Evolutionary conservation across 2,113 vertebrate species (phyloP), one percentile per base, ranked within the genome.

Genomic region (Scopus umbretta): DNA sequence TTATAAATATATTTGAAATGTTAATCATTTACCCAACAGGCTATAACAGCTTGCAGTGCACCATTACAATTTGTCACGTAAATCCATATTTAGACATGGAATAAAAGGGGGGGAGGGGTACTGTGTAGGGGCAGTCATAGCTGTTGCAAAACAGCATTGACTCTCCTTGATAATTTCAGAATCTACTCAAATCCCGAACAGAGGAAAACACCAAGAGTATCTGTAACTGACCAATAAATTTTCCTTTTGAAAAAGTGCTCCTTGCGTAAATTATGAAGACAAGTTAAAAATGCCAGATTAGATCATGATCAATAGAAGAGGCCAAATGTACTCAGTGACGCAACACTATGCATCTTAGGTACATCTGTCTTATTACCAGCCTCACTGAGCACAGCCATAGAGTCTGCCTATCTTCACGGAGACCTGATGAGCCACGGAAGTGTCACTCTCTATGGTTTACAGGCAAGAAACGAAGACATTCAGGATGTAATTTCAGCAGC

Each of bases 1-100:
- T 95, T 97, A 95, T 65, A 95, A 97, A 95, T 92, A 78, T 89
- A 95, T 96, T 94, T 97, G 85, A 97, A 97, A 96, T 96, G 94
- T 89, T 96, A 97, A 96, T 97, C 43, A 93, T 96, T 95, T 95
- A 94, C 82, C 52, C 92, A 96, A 93, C 53, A 92, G 92, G 88
- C 89, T 93, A 80, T 73, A 96, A 85, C 80, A 95, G 82, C 94
- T 94, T 96, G 70, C 61, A 91, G 40, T 91, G 4, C 16, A 63
- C 38, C 67, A 81, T 75, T 91, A 91, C 40, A 85, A 94, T 96
- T 97, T 95, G 70, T 96, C 85, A 78, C 78, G 59, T 93, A 94
- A 96, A 95, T 93, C 81, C 50, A 42, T 85, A 87, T 92, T 94
- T 81, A 93, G 81, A 82, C 14, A 88, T 38, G 26, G 45, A 92